Evolutionary conservation across 2,888 invertebrate species (phyloP), one percentile per base, ranked within the genome.

Genomic region (Clistopyga incitator): DNA sequence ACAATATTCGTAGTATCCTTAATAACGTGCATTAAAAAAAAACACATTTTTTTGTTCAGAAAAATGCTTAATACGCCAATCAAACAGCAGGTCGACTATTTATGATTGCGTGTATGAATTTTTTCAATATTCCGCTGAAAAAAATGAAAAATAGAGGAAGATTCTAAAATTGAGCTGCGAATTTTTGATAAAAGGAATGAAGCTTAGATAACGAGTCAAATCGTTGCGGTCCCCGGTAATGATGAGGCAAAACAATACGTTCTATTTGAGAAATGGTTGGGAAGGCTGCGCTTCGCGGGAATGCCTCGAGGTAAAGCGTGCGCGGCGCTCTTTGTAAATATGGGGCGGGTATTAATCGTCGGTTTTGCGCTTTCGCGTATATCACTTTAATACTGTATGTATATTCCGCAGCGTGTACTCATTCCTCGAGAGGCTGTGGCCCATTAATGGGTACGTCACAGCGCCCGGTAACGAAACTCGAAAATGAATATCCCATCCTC

Each of bases 391-490:
- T 67, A 29, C 20, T 29, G 29, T 29, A 38, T 23, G 10, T 52
- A 52, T 50, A 47, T 68, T 20, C 50, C 25, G n/a, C 47, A 29
- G 38, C 13, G n/a, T n/a, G n/a, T 20, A 74, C 34, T 67, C 74
- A 15, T 29, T 29, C 18, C 18, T 61, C 34, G n/a, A 10, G n/a
- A n/a, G 10, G 59, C 59, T 25, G 42, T 25, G 56, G 52, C 52
- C 34, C 29, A 52, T 70, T 80, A 80, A 80, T 80, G 80, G 76
- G 76, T 76, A 47, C 61, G 54, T 45, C 50, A 61, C n/a, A 70
- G 47, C 70, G 47, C 15, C 34, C 56, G 13, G 42, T 64, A 70
- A 70, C 64, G 68, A 76, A 81, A 70, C 45, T 64, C 54, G 64
- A 70, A 81, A 76, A 71, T 38, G 29, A 13, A 20, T 42, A 15